Evolutionary conservation across 2,797 vertebrate species (phyloP).

Genomic region (Acrossocheilus wenchowensis): DNA sequence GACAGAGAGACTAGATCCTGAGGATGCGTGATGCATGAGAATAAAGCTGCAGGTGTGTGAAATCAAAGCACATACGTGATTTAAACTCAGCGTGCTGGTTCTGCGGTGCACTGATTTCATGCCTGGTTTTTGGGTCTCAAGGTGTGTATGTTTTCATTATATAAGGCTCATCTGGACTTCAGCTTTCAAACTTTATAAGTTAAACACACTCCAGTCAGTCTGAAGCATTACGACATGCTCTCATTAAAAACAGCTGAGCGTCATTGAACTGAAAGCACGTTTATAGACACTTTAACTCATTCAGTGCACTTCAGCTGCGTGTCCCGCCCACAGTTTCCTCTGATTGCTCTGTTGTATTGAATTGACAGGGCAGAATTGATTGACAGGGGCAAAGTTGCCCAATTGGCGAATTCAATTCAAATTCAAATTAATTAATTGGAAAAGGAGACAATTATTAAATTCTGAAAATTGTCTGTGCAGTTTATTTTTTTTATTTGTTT

Average conservation of each 20-base stretch:
- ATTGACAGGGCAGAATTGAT: neutral
- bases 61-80: conserved; percentile 1
- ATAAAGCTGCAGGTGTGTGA: neutral
- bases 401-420: too few relatives aligned
- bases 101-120: neutral
- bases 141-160: neutral
- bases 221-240: neutral
- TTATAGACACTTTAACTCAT: neutral
- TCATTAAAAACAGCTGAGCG: neutral
- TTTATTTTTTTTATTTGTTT: too few relatives aligned
- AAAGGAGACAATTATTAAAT: too few relatives aligned
- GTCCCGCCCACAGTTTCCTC: too few relatives aligned
- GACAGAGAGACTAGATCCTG: conserved; percentile 72
- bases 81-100: neutral
- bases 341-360: neutral
- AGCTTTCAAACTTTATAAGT: neutral
- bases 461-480: too few relatives aligned
- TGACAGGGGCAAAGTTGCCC: too few relatives aligned
- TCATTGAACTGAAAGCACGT: neutral
- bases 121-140: neutral
- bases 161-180: neutral
- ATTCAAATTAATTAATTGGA: too few relatives aligned
- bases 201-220: neutral
- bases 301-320: too few relatives aligned
- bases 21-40: neutral